Evolutionary conservation across 2,888 invertebrate genomes (phyloP).

Genomic region (Alcis repandata): DNA sequence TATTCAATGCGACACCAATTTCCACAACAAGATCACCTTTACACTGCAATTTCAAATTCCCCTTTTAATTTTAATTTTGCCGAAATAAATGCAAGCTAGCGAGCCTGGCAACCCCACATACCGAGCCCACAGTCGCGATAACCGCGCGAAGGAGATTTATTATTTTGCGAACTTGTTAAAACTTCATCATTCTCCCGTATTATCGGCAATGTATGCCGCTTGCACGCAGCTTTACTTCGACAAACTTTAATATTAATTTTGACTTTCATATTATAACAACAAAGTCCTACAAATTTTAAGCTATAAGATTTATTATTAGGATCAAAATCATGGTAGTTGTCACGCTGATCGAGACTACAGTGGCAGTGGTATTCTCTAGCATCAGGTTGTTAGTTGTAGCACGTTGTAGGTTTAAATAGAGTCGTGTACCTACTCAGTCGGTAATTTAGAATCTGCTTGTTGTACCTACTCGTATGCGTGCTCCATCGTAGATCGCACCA

Average conservation of each 20-base stretch:
- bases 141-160: conserved; percentile 81
- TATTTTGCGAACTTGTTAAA: conserved; percentile 81
- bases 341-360: neutral
- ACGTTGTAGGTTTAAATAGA: too few relatives aligned
- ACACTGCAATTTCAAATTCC: neutral
- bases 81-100: conserved; percentile 42
- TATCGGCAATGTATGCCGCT: conserved; percentile 71
- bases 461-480: too few relatives aligned
- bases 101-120: conserved; percentile 63
- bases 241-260: conserved; percentile 21
- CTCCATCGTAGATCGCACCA: too few relatives aligned
- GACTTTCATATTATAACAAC: neutral
- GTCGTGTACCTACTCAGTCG: too few relatives aligned
- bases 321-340: neutral
- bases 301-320: neutral
- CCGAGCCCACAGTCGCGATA: conserved; percentile 69
- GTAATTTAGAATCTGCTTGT: too few relatives aligned
- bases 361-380: too few relatives aligned
- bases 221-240: conserved; percentile 35
- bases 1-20: too few relatives aligned
- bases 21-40: too few relatives aligned
- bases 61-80: neutral
- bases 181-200: conserved; percentile 81
- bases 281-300: neutral
- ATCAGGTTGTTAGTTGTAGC: too few relatives aligned